Conservation (phyloP, 2,113 vertebrate species). For the Ascaphus truei region DNA sequence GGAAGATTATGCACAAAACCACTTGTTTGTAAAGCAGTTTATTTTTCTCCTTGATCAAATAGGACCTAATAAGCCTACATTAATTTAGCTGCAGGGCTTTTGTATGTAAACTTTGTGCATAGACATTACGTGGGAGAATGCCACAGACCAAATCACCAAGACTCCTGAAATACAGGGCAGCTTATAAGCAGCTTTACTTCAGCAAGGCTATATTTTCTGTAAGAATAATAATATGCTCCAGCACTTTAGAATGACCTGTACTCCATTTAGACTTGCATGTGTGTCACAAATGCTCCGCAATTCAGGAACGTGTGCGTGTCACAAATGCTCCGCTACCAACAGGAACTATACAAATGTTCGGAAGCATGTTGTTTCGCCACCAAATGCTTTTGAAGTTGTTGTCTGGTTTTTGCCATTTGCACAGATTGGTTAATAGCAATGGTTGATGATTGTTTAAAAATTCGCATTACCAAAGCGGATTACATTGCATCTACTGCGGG, state of each 20-base stretch:
- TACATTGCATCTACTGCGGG: conserved; percentile 78
- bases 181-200: conserved; percentile 11
- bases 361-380: conserved; percentile 55
- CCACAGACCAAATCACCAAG: background rate
- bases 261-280: conserved; percentile 53
- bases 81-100: background rate
- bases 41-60: background rate
- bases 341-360: conserved; percentile 68
- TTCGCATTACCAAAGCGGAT: conserved; percentile 84
- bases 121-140: background rate
- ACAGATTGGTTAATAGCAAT: conserved; percentile 74
- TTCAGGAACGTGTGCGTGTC: conserved; percentile 63
- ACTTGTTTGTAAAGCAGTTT: too few species aligned
- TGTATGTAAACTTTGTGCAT: background rate
- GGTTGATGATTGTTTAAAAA: conserved; percentile 75
- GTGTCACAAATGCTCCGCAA: conserved; percentile 56
- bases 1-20: too few species aligned
- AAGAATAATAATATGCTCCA: conserved; percentile 49
- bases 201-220: conserved; percentile 31
- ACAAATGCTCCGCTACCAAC: conserved; percentile 50
- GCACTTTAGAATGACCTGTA: conserved; percentile 53
- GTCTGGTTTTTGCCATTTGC: conserved; percentile 62
- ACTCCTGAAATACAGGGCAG: background rate
- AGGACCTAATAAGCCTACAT: background rate
- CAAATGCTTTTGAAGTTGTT: conserved; percentile 55